phyloP scores from a whole-genome alignment of 30 jellyfish, hydroid and myxozoan species.

The Aurelia aurita region DNA sequence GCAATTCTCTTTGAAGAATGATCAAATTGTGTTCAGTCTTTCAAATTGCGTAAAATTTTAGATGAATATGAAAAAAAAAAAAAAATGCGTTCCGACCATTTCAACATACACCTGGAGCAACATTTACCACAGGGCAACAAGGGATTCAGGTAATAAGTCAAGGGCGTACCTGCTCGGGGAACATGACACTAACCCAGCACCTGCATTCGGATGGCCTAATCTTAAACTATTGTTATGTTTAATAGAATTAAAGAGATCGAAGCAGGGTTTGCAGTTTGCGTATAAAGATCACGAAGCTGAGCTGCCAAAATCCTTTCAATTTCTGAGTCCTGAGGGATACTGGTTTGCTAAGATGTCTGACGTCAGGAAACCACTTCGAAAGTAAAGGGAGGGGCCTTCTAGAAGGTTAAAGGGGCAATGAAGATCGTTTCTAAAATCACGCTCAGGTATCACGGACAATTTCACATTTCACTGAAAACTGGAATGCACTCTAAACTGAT shows the following conservation, averaged over 20 bases:
- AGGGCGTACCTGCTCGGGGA: conserved; percentile 36
- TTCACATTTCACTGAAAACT: too few relatives aligned
- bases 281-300: conserved; percentile 17
- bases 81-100: too few relatives aligned
- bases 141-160: background rate
- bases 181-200: conserved; percentile 29
- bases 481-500: too few relatives aligned
- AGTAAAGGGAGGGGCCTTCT: background rate
- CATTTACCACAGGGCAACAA: too few relatives aligned
- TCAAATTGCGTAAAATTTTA: too few relatives aligned
- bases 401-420: too few relatives aligned
- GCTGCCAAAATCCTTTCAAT: conserved; percentile 47
- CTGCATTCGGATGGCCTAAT: conserved; percentile 46
- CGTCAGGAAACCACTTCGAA: background rate
- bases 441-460: too few relatives aligned
- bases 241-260: conserved; percentile 63
- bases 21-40: too few relatives aligned
- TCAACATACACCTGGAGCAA: too few relatives aligned
- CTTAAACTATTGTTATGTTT: conserved; percentile 67
- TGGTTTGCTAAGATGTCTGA: conserved; percentile 8
- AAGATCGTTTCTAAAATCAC: too few relatives aligned
- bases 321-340: conserved; percentile 25
- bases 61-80: too few relatives aligned
- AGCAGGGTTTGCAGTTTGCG: conserved; percentile 30
- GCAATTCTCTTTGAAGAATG: too few relatives aligned